Percentiles rank a stretch among this genome's conserved stretches.
These are phyloP conservation scores for Piezodorus guildinii DNA, from an alignment of 1,140 invertebrate species.

Conservation along the genomic window DNA sequence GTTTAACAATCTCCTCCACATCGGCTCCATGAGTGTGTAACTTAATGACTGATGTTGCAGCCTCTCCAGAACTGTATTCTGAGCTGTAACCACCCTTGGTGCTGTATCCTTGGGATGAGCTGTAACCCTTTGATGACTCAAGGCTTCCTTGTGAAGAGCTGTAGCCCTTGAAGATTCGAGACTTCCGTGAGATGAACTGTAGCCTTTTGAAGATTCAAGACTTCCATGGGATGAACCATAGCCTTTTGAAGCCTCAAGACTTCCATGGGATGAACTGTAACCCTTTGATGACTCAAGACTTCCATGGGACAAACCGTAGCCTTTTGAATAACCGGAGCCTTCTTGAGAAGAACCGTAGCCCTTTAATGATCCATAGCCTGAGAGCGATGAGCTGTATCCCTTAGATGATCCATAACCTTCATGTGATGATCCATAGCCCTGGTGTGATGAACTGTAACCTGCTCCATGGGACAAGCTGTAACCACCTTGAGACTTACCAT, in stretches of 20 bases:
- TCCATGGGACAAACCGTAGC: not conserved
- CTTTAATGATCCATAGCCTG: not conserved
- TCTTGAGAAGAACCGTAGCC: not conserved
- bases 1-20: not conserved
- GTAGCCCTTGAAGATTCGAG: not conserved
- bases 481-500: not conserved
- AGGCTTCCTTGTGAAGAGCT: not conserved
- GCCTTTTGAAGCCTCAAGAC: not conserved
- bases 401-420: not conserved
- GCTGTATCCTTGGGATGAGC: not conserved
- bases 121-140: not conserved
- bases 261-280: not conserved
- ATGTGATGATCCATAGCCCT: not conserved
- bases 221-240: not conserved
- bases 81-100: not conserved
- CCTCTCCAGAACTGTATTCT: not conserved
- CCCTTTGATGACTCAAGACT: not conserved
- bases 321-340: not conserved
- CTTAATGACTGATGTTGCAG: not conserved
- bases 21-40: conserved; percentile 9
- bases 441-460: not conserved
- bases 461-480: not conserved
- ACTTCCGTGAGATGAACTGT: not conserved
- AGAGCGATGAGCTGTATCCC: not conserved
- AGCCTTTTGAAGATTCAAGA: not conserved